A percentile compares a stretch with the other conserved stretches of the same genome.
phyloP scores from a whole-genome alignment of 2,888 invertebrate genomes.

The Acrocera orbiculus region DNA sequence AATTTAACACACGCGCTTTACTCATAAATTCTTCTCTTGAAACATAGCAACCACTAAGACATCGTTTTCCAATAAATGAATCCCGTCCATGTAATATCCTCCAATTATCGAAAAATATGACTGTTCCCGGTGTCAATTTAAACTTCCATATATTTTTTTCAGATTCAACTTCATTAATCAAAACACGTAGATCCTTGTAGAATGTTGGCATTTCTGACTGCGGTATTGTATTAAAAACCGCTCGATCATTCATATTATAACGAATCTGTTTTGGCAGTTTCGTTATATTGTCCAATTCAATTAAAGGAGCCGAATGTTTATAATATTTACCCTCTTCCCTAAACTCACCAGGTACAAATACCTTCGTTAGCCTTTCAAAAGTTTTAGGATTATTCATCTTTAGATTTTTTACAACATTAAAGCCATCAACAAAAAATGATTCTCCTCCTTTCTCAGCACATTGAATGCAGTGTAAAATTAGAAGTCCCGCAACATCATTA shows the following conservation, averaged over 20 bases:
- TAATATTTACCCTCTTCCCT: conserved; percentile 44
- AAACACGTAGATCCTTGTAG: conserved; percentile 40
- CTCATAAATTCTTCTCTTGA: conserved; percentile 50
- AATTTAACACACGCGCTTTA: conserved; percentile 35
- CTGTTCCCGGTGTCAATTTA: conserved; percentile 47
- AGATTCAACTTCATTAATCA: conserved; percentile 36
- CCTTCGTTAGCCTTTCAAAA: conserved; percentile 39
- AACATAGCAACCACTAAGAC: conserved; percentile 54
- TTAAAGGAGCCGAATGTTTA: conserved; percentile 38
- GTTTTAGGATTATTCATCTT: conserved; percentile 35
- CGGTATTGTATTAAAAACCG: conserved; percentile 38
- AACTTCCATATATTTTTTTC: conserved; percentile 38
- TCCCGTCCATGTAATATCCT: conserved; percentile 57
- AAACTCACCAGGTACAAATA: conserved; percentile 44
- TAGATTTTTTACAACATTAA: conserved; percentile 42
- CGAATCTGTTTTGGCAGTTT: conserved; percentile 43
- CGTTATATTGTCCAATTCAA: conserved; percentile 37
- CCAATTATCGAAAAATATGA: conserved; percentile 63
- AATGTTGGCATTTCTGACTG: conserved; percentile 37
- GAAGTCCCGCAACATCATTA: conserved; percentile 49
- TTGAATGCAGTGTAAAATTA: conserved; percentile 42
- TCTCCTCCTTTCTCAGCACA: conserved; percentile 48
- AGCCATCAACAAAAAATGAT: conserved; percentile 57
- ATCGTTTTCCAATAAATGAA: conserved; percentile 46
- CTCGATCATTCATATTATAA: conserved; percentile 59